These are phyloP conservation scores for Poeciliopsis gracilis DNA, from an alignment of 2,797 vertebrate species.

Conservation along the genomic window DNA sequence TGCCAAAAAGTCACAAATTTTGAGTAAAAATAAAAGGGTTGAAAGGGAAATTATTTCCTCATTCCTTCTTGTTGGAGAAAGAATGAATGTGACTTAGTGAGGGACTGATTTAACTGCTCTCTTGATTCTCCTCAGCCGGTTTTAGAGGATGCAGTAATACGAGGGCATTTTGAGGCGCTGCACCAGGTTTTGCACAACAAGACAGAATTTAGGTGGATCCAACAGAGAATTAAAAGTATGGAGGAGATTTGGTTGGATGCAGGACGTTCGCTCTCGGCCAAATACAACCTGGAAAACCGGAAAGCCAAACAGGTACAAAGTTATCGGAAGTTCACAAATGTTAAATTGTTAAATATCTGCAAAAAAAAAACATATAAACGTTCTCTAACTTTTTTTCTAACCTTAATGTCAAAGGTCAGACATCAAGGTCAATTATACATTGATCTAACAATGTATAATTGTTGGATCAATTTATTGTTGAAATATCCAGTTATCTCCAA, in stretches of 20 bases:
- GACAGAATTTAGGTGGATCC: slow-evolving; percentile 33
- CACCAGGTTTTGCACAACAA: slow-evolving; percentile 14
- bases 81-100: not conserved
- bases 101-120: not conserved
- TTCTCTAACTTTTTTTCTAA: not conserved
- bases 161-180: slow-evolving; percentile 11
- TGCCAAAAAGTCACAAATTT: not conserved
- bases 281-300: slow-evolving; percentile 32
- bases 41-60: not conserved
- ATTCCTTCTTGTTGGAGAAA: not conserved
- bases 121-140: not conserved
- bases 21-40: not conserved
- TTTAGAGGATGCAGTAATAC: not conserved
- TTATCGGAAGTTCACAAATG: not conserved
- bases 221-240: slow-evolving; percentile 44
- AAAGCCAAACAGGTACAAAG: slow-evolving; percentile 29
- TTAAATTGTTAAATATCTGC: not conserved
- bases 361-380: not conserved
- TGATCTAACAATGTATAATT: not conserved
- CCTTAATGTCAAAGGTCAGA: not conserved
- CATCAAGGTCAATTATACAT: too few species aligned
- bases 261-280: slow-evolving; percentile 33
- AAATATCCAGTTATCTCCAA: not conserved
- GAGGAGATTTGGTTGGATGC: slow-evolving; percentile 43
- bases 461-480: too few species aligned